Percentiles rank a stretch among this genome's conserved stretches.
phyloP scores from a whole-genome alignment of 2,797 vertebrate genomes.

The Linurgus olivaceus region DNA sequence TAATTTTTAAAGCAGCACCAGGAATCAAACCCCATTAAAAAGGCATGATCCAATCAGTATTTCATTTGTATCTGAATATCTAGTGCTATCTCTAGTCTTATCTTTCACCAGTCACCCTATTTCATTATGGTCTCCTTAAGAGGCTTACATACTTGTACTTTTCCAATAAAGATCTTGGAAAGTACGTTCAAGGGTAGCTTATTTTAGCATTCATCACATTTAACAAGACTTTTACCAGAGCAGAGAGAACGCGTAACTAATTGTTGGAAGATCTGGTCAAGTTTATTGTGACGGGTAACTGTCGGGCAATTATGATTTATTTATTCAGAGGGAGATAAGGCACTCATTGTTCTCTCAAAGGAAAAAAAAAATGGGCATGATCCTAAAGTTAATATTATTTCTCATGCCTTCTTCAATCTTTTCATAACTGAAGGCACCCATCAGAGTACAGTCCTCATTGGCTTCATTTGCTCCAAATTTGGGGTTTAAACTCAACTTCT shows the following conservation, averaged over 20 bases:
- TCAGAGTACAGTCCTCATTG: background rate
- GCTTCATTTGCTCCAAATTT: background rate
- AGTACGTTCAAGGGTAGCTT: background rate
- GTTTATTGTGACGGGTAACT: constrained; percentile 59
- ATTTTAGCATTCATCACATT: constrained; percentile 64
- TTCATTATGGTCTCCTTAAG: background rate
- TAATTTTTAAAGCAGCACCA: background rate
- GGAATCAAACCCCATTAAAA: background rate
- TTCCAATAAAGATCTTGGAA: constrained; percentile 54
- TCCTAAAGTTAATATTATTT: constrained; percentile 13
- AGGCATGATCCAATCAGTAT: background rate
- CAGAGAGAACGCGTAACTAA: constrained; percentile 60
- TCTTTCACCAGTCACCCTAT: background rate
- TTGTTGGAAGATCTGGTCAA: constrained; percentile 59
- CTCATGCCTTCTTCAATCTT: background rate
- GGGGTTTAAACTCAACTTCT: background rate
- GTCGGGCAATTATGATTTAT: constrained; percentile 59
- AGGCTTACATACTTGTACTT: constrained; percentile 5
- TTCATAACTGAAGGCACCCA: background rate
- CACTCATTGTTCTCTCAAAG: constrained; percentile 17
- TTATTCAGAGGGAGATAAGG: constrained; percentile 52
- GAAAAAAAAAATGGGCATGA: background rate
- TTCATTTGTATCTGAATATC: background rate
- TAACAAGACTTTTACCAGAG: constrained; percentile 64
- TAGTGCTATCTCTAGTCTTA: background rate